Conservation (phyloP, 2,113 vertebrate species). For the Anseranas semipalmata region DNA sequence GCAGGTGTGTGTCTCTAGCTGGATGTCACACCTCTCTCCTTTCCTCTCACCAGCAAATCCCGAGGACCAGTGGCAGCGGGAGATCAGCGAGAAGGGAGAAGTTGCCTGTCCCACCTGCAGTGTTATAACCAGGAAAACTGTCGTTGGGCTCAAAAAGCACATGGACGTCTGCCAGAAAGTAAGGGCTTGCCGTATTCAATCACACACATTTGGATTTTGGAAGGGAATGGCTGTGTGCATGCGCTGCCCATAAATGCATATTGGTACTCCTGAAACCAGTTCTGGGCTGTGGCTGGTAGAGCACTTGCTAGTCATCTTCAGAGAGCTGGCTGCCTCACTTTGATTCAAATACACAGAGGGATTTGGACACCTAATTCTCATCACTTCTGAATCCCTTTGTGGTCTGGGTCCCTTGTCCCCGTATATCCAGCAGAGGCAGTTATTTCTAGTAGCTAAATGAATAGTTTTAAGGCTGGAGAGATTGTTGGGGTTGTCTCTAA, state of each 20-base stretch:
- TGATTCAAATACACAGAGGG: neutral
- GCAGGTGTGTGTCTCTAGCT: neutral
- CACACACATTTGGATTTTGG: accelerated
- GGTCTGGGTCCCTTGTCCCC: neutral
- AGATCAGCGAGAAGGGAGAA: conserved; percentile 90
- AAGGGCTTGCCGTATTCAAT: conserved; percentile 19
- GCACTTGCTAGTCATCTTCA: neutral
- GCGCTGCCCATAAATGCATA: neutral
- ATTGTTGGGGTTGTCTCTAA: neutral
- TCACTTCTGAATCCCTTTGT: neutral
- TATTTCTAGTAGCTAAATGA: neutral
- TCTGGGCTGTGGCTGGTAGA: neutral
- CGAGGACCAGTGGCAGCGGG: conserved; percentile 89
- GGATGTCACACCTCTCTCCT: neutral
- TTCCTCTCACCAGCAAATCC: conserved; percentile 69
- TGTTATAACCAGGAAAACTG: conserved; percentile 90
- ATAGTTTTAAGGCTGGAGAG: neutral
- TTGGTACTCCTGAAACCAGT: neutral
- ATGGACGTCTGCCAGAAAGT: conserved; percentile 98
- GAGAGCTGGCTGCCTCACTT: neutral
- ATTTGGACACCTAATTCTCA: neutral
- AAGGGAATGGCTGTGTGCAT: neutral
- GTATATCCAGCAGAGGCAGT: neutral
- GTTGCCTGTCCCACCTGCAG: conserved; percentile 91
- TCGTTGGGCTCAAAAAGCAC: conserved; percentile 94